A percentile compares a stretch with the other conserved stretches of the same genome.
Conservation (phyloP, 2,113 vertebrate species). For the Melierax canorus region DNA sequence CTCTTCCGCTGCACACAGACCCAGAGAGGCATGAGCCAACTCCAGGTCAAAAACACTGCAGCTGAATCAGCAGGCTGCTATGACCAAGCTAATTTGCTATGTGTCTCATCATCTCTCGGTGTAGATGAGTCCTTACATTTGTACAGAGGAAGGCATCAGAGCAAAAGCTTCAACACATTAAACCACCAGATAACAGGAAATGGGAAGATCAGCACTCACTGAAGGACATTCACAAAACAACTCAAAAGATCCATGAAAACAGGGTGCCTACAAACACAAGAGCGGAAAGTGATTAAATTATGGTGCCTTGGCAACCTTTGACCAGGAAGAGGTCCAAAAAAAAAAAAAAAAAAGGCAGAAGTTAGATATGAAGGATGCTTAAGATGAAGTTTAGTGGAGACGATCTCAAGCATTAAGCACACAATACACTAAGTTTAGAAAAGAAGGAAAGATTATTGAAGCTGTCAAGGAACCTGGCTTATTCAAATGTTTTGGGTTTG, state of each 20-base stretch:
- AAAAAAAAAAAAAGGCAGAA: background rate
- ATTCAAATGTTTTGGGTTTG: background rate
- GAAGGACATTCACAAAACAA: background rate
- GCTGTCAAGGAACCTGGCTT: background rate
- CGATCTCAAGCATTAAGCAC: background rate
- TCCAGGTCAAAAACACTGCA: background rate
- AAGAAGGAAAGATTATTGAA: background rate
- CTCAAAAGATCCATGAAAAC: background rate
- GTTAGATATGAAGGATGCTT: conserved; percentile 12
- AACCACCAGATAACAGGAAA: background rate
- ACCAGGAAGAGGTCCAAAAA: background rate
- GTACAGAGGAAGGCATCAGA: background rate
- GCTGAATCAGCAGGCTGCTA: background rate
- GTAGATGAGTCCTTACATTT: background rate
- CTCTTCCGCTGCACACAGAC: background rate
- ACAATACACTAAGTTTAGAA: background rate
- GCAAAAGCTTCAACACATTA: background rate
- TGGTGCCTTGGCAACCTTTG: background rate
- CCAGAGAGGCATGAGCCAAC: background rate
- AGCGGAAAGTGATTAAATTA: background rate
- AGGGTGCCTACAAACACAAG: background rate
- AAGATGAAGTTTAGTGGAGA: conserved; percentile 21
- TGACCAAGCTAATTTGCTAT: background rate
- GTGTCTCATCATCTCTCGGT: background rate
- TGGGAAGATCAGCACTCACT: background rate